Conservation (phyloP, 2,888 invertebrate species). For the Congeria kusceri region DNA sequence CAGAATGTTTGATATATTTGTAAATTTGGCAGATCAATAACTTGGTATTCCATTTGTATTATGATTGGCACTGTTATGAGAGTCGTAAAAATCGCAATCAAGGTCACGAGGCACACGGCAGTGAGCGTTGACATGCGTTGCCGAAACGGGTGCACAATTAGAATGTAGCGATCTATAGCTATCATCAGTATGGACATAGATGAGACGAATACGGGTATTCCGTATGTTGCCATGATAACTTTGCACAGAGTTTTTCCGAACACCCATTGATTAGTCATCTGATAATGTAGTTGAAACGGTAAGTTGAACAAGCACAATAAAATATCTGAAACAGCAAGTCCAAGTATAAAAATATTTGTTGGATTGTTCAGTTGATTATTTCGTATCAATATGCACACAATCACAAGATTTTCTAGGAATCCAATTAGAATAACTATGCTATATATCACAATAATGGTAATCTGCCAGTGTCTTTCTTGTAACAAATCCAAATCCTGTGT, state of each 20-base stretch:
- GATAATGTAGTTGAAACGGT: constrained; percentile 84
- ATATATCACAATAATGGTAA: constrained; percentile 80
- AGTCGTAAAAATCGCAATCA: constrained; percentile 75
- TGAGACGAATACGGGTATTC: constrained; percentile 83
- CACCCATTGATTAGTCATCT: constrained; percentile 82
- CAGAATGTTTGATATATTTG: constrained; percentile 77
- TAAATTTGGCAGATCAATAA: constrained; percentile 72
- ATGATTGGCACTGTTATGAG: constrained; percentile 81
- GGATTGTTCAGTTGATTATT: constrained; percentile 80
- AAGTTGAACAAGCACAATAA: constrained; percentile 82
- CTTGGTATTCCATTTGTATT: constrained; percentile 72
- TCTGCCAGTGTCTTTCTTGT: constrained; percentile 75
- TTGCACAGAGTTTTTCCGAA: constrained; percentile 82
- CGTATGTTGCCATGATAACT: constrained; percentile 82
- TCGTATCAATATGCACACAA: constrained; percentile 78
- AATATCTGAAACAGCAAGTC: constrained; percentile 82
- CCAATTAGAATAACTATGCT: constrained; percentile 80
- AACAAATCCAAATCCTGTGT: constrained; percentile 77
- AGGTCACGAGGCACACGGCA: constrained; percentile 73
- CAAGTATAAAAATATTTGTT: constrained; percentile 83
- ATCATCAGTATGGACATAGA: constrained; percentile 83
- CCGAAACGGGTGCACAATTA: constrained; percentile 83
- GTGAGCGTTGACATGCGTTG: constrained; percentile 74
- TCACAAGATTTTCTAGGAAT: constrained; percentile 80
- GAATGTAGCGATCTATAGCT: constrained; percentile 83